Evolutionary conservation across 2,888 invertebrate species (phyloP).

Genomic region (Drosophila silvestris): DNA sequence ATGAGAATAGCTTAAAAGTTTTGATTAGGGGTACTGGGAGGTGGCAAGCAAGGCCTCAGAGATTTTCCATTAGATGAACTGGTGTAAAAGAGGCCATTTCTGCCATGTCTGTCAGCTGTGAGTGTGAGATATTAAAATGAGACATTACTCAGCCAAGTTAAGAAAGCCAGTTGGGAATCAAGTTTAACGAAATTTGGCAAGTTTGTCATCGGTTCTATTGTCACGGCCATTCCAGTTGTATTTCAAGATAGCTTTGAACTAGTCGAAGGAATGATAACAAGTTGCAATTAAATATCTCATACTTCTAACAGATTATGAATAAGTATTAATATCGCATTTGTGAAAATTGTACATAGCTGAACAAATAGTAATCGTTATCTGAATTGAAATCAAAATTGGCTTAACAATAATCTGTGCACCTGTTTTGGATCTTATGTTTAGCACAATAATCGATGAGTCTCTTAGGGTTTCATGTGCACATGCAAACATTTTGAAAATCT

Average conservation of each 20-base stretch:
- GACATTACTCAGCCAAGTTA: slow-evolving; percentile 19
- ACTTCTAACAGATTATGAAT: background rate
- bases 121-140: slow-evolving; percentile 14
- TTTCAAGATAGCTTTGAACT: background rate
- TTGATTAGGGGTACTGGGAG: slow-evolving; percentile 27
- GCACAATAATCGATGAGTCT: background rate
- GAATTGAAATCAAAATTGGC: background rate
- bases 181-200: slow-evolving; percentile 13
- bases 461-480: background rate
- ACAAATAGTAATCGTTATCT: background rate
- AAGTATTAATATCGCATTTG: background rate
- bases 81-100: slow-evolving; percentile 22
- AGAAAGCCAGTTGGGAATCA: slow-evolving; percentile 28
- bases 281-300: background rate
- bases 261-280: background rate
- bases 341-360: background rate
- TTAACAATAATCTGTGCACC: background rate
- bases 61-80: slow-evolving; percentile 35
- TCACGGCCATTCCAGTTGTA: slow-evolving; percentile 2
- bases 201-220: slow-evolving; percentile 14
- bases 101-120: background rate
- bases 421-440: background rate
- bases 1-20: slow-evolving; percentile 66
- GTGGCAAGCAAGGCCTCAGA: slow-evolving; percentile 28
- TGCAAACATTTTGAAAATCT: background rate